Conservation (phyloP, 2,797 vertebrate genomes). For the Ceyx erithaca region DNA sequence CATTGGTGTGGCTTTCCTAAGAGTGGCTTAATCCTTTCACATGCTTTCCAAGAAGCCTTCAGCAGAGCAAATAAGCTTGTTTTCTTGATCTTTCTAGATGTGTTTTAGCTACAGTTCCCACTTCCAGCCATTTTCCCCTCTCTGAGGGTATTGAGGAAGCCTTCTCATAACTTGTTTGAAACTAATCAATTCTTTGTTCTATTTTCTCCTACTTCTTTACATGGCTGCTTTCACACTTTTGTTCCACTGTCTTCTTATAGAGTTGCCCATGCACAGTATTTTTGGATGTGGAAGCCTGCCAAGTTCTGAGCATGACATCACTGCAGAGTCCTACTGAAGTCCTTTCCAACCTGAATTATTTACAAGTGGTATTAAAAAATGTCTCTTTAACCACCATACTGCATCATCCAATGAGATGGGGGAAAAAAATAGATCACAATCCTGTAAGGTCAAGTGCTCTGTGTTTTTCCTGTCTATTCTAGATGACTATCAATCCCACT, state of each 20-base stretch:
- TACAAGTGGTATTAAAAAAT: not conserved
- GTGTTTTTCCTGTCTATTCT: not conserved
- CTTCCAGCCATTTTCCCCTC: not conserved
- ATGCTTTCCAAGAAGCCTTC: not conserved
- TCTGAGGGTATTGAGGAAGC: not conserved
- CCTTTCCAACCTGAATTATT: not conserved
- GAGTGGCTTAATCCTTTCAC: not conserved
- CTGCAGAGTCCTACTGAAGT: rapidly evolving
- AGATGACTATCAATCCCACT: not conserved
- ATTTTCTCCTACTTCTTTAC: not conserved
- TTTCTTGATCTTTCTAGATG: not conserved
- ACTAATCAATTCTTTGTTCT: not conserved
- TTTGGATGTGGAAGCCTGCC: not conserved
- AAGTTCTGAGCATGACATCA: not conserved
- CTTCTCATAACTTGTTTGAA: not conserved
- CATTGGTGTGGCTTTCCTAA: rapidly evolving
- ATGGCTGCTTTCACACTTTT: not conserved
- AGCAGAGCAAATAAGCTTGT: not conserved
- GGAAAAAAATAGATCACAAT: not conserved
- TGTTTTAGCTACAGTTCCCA: not conserved
- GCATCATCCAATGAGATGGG: not conserved
- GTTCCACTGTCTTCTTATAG: not conserved
- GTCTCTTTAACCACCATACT: not conserved
- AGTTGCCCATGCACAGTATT: rapidly evolving
- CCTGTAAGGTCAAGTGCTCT: not conserved